A percentile compares a stretch with the other conserved stretches of the same genome.
Evolutionary conservation across 2,797 vertebrate genomes (phyloP).

Genomic region (Poeciliopsis presidionis): DNA sequence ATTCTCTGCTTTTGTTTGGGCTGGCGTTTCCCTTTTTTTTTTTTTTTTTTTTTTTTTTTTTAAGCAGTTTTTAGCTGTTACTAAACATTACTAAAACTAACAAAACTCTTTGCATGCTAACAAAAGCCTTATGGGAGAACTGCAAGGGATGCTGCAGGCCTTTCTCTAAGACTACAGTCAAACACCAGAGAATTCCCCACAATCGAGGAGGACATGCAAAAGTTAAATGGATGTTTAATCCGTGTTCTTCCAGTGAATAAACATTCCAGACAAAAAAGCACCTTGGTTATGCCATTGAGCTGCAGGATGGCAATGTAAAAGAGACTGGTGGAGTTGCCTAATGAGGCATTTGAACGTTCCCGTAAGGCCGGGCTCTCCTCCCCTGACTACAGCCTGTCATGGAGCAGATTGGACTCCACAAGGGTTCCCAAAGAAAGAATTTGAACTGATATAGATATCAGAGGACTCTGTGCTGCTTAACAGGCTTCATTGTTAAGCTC

Average conservation of each 20-base stretch:
- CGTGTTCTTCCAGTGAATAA: conserved; percentile 11
- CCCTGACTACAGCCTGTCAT: conserved; percentile 51
- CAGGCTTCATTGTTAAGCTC: conserved; percentile 57
- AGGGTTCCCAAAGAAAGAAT: conserved; percentile 46
- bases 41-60: neutral
- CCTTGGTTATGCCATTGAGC: conserved; percentile 8
- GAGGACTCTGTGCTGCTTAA: conserved; percentile 69
- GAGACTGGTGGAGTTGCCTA: conserved; percentile 39
- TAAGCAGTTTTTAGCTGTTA: too few relatives aligned
- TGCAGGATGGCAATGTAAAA: conserved; percentile 7
- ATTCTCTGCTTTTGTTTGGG: neutral
- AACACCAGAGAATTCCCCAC: conserved; percentile 34
- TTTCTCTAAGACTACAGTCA: conserved; percentile 47
- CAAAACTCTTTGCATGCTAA: neutral
- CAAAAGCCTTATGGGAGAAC: conserved; percentile 24
- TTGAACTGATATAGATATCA: conserved; percentile 78
- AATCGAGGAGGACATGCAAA: conserved; percentile 8
- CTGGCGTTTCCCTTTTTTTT: neutral
- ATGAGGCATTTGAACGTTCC: conserved; percentile 59
- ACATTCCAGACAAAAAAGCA: conserved; percentile 6
- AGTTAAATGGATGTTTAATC: conserved; percentile 35
- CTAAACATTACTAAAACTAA: conserved; percentile 2
- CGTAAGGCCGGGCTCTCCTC: conserved; percentile 28
- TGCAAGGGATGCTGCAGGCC: conserved; percentile 21
- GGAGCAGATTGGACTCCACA: conserved; percentile 52